Conservation (phyloP, 2,888 invertebrate species). For the Volucella inflata region DNA sequence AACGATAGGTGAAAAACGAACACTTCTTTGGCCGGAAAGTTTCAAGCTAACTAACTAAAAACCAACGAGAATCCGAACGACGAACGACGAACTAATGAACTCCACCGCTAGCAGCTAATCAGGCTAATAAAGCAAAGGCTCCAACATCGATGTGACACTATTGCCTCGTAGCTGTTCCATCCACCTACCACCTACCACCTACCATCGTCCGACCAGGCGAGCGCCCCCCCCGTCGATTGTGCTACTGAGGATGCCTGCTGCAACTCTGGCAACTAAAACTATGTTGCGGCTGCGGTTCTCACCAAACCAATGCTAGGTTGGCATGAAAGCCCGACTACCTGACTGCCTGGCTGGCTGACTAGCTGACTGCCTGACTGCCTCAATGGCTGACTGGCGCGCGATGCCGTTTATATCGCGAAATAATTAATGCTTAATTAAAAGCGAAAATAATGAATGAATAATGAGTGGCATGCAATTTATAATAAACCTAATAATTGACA, state of each 20-base stretch:
- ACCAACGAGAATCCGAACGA: slow-evolving; percentile 42
- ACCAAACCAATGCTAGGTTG: slow-evolving; percentile 4
- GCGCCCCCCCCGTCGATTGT: too few species aligned
- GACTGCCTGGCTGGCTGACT: slow-evolving; percentile 22
- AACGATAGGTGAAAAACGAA: slow-evolving; percentile 54
- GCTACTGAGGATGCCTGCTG: slow-evolving; percentile 1
- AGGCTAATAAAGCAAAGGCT: slow-evolving; percentile 75
- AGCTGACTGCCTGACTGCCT: slow-evolving; percentile 21
- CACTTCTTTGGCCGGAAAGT: slow-evolving; percentile 40
- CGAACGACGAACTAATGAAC: slow-evolving; percentile 71
- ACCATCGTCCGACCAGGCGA: not conserved
- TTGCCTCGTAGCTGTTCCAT: slow-evolving; percentile 25
- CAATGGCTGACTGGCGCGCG: slow-evolving; percentile 46
- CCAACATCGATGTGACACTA: slow-evolving; percentile 64
- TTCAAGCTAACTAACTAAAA: slow-evolving; percentile 55
- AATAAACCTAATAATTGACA: slow-evolving; percentile 76
- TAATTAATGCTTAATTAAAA: slow-evolving; percentile 76
- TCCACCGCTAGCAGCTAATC: slow-evolving; percentile 72
- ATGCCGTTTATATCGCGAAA: slow-evolving; percentile 66
- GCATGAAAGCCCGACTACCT: not conserved
- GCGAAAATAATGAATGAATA: slow-evolving; percentile 76
- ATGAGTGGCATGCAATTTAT: slow-evolving; percentile 76
- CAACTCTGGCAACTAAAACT: slow-evolving; percentile 34
- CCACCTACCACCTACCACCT: slow-evolving; percentile 3
- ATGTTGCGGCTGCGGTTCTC: slow-evolving; percentile 54